Evolutionary conservation across 2,113 vertebrate species (phyloP).

Genomic region (Zosterops pallidus): DNA sequence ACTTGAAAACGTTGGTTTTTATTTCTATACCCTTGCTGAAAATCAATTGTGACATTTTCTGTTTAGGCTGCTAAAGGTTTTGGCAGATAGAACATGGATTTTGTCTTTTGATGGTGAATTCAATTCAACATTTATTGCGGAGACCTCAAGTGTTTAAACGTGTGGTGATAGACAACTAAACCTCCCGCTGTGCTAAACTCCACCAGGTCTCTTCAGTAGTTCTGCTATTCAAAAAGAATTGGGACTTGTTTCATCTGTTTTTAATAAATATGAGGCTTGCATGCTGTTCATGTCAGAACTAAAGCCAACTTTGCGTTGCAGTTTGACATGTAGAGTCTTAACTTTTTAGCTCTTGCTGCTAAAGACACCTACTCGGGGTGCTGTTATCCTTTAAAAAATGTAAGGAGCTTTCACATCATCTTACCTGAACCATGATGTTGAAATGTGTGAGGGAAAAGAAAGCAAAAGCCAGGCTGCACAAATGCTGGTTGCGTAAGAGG

Average conservation of each 20-base stretch:
- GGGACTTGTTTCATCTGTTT: slow-evolving; percentile 56
- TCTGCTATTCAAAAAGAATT: slow-evolving; percentile 26
- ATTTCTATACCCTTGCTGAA: slow-evolving; percentile 9
- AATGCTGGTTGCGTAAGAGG: background rate
- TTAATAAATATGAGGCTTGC: slow-evolving; percentile 24
- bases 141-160: slow-evolving; percentile 33
- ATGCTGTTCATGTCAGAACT: background rate
- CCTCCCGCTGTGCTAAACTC: slow-evolving; percentile 8
- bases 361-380: background rate
- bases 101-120: slow-evolving; percentile 65
- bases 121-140: slow-evolving; percentile 40
- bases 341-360: background rate
- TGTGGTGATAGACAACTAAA: slow-evolving; percentile 39
- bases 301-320: background rate
- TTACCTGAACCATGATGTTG: background rate
- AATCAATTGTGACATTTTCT: slow-evolving; percentile 68
- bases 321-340: background rate
- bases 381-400: background rate
- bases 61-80: slow-evolving; percentile 62
- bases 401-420: background rate
- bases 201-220: slow-evolving; percentile 24
- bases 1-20: slow-evolving; percentile 45
- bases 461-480: background rate
- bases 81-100: slow-evolving; percentile 65
- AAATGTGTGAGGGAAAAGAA: background rate